These are phyloP conservation scores for Ceyx margarethae DNA, from an alignment of 2,113 vertebrate genomes.

Conservation along the genomic window DNA sequence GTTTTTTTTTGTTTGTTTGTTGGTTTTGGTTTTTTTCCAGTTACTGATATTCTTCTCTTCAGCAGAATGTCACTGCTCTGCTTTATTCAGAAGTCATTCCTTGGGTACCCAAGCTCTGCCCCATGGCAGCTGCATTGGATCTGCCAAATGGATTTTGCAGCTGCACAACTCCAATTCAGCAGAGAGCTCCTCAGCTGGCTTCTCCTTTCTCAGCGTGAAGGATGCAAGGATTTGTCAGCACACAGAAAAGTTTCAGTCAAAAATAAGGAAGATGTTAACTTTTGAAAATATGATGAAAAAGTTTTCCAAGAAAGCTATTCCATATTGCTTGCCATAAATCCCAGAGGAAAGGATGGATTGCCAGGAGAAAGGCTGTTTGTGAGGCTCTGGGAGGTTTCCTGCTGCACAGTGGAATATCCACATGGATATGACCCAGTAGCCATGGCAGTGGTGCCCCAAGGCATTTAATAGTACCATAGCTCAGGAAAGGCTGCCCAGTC, in stretches of 20 bases:
- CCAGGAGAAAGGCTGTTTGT: background rate
- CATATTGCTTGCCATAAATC: background rate
- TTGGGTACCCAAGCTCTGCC: background rate
- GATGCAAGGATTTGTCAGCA: background rate
- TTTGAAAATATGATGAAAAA: background rate
- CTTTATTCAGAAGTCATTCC: background rate
- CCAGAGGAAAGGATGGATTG: background rate
- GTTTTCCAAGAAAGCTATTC: background rate
- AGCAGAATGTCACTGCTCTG: background rate
- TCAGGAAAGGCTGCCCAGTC: background rate
- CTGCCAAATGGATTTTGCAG: background rate
- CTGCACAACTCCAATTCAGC: accelerated
- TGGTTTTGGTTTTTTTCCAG: background rate
- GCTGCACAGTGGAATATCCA: background rate
- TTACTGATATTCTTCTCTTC: background rate
- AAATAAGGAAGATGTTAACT: background rate
- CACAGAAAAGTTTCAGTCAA: background rate
- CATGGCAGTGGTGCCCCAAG: accelerated
- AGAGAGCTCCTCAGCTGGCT: background rate
- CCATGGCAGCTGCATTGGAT: background rate
- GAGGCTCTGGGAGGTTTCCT: background rate
- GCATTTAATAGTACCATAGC: background rate
- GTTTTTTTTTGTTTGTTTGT: too few relatives aligned
- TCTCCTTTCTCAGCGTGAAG: background rate
- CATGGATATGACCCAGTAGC: background rate